phyloP scores from a whole-genome alignment of 1,140 invertebrate species.

The Battus philenor region DNA sequence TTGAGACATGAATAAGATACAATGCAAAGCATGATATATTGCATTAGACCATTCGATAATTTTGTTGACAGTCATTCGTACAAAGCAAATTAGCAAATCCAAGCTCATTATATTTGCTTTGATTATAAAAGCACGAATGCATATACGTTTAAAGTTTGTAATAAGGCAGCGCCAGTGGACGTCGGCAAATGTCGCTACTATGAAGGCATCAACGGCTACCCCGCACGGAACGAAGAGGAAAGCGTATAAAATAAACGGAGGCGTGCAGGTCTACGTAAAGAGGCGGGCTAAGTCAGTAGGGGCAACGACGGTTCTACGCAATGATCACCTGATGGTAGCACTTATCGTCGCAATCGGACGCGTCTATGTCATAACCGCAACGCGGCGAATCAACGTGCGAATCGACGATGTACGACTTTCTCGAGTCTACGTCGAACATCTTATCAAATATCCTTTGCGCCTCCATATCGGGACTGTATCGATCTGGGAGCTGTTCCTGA shows the following conservation, averaged over 20 bases:
- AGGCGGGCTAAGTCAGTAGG: constrained; percentile 55
- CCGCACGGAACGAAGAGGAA: constrained; percentile 51
- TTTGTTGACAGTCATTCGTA: too few species aligned
- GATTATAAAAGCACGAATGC: background rate
- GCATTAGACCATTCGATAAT: too few species aligned
- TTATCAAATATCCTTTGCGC: constrained; percentile 74
- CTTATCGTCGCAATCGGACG: constrained; percentile 71
- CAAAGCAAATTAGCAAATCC: background rate
- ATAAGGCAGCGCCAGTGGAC: too few species aligned
- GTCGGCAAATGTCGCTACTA: constrained; percentile 54
- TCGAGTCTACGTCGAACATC: constrained; percentile 72
- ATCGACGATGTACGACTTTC: constrained; percentile 64
- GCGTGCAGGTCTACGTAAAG: constrained; percentile 70
- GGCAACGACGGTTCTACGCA: constrained; percentile 59
- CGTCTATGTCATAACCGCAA: constrained; percentile 69
- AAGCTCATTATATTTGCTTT: too few species aligned
- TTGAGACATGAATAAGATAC: too few species aligned
- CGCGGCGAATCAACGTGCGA: constrained; percentile 60
- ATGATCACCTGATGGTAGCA: constrained; percentile 66
- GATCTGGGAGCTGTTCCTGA: constrained; percentile 70
- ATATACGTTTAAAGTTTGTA: too few species aligned
- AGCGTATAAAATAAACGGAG: constrained; percentile 63
- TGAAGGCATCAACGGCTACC: constrained; percentile 32
- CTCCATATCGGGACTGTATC: constrained; percentile 73
- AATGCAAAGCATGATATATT: too few species aligned